Evolutionary conservation across 2,113 vertebrate genomes (phyloP), one percentile per base, ranked within the genome.

Genomic region (Elaphurus davidianus): DNA sequence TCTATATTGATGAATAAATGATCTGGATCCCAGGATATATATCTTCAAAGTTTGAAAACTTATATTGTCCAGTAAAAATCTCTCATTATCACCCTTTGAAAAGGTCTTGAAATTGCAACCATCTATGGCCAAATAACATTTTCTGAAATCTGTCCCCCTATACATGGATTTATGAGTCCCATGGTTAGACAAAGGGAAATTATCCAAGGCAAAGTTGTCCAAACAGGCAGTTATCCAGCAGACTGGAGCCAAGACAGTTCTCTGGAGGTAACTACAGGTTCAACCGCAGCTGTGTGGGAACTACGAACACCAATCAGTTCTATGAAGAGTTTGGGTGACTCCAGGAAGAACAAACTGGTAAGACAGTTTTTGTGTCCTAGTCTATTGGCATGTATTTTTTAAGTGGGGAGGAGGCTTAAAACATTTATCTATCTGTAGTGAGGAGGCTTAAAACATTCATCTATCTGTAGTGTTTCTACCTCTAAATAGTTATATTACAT

Each of bases 1-100:
- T 97, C 96, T 97, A 78, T 97, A 98, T 6, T 86, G 64, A 87
- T 97, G 81, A 59, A 95, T 95, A 98, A 98, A 96, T 97, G 91
- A 98, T 96, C 92, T 98, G 45, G 89, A 94, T 97, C 96, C 92
- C 60, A 94, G 95, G 97, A 96, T 52, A 92, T 52, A 91, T 84
- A 92, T 85, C 84, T 95, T 98, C 11, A 4, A 98, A 91, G 87
- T 92, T 90, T 94, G 45, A 93, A 92, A 81, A 87, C 47, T 60
- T 17, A 86, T 78, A 96, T 47, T 98, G 90, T 96, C 91, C 94
- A 96, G 93, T 36, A 83, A 57, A 1, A 90, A 97, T 94, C 91
- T 94, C 33, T 1, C 93, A 94, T 95, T 98, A 94, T 54, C 89
- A 92, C 71, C 82, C 82, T 91, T 74, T 95, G 92, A 94, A 97